Conservation (phyloP, 1,140 invertebrate species). For the Bombus breviceps region DNA sequence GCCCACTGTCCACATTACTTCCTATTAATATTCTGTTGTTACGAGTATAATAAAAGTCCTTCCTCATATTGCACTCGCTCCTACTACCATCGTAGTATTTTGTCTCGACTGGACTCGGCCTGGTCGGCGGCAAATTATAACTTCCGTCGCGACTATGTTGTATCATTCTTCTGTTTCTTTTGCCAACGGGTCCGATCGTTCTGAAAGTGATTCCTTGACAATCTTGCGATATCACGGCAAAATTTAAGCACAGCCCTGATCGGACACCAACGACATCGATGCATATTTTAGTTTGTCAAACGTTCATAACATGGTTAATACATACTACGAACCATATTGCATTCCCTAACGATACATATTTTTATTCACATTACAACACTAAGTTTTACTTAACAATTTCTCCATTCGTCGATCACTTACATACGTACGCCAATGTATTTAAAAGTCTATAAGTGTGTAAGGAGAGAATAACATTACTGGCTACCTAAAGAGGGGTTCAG, state of each 20-base stretch:
- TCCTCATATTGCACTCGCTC: slow-evolving; percentile 76
- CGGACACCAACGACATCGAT: slow-evolving; percentile 51
- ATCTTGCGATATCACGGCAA: slow-evolving; percentile 60
- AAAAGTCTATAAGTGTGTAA: background rate
- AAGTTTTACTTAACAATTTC: slow-evolving; percentile 33
- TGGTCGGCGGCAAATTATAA: slow-evolving; percentile 76
- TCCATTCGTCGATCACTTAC: slow-evolving; percentile 21
- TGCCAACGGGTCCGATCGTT: slow-evolving; percentile 80
- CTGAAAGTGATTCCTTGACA: slow-evolving; percentile 82
- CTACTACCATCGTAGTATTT: slow-evolving; percentile 72
- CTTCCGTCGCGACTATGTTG: slow-evolving; percentile 79
- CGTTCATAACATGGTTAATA: slow-evolving; percentile 55
- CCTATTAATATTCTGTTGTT: slow-evolving; percentile 80
- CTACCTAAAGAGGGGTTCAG: slow-evolving; percentile 6
- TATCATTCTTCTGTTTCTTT: slow-evolving; percentile 78
- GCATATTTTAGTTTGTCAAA: slow-evolving; percentile 46
- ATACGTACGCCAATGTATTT: slow-evolving; percentile 1
- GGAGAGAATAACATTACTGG: slow-evolving; percentile 17
- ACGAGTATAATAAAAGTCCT: slow-evolving; percentile 78
- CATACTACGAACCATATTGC: slow-evolving; percentile 46
- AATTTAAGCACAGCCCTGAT: slow-evolving; percentile 40
- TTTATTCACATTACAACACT: slow-evolving; percentile 32
- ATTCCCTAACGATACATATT: slow-evolving; percentile 46
- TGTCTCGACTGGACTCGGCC: slow-evolving; percentile 73
- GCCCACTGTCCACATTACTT: slow-evolving; percentile 80